These are phyloP conservation scores for Gastrophryne carolinensis DNA, from an alignment of 2,797 vertebrate species.

Conservation along the genomic window DNA sequence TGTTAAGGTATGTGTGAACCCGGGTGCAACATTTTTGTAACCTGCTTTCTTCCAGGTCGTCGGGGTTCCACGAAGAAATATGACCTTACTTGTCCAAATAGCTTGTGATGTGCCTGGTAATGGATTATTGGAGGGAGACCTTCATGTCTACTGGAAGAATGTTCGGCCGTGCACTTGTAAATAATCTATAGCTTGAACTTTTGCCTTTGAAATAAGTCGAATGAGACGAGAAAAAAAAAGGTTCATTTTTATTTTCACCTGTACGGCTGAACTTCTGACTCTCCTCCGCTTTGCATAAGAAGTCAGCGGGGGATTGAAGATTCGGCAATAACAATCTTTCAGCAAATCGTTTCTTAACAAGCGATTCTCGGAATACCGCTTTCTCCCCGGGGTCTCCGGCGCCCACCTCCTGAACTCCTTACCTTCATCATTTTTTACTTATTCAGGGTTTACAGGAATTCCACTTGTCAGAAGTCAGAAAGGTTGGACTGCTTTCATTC, in stretches of 20 bases:
- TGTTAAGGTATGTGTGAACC: constrained; percentile 38
- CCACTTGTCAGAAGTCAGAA: background rate
- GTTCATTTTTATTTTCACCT: constrained; percentile 60
- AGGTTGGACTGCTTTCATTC: too few species aligned
- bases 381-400: constrained; percentile 57
- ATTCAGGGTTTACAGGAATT: background rate
- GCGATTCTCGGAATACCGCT: constrained; percentile 48
- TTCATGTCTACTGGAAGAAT: background rate
- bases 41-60: background rate
- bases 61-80: constrained; percentile 1
- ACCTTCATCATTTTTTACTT: constrained; percentile 48
- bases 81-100: background rate
- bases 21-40: constrained; percentile 19
- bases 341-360: constrained; percentile 56
- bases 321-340: constrained; percentile 53
- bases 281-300: constrained; percentile 52
- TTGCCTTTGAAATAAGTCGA: constrained; percentile 1
- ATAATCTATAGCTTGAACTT: background rate
- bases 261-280: constrained; percentile 61
- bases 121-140: background rate
- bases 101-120: background rate
- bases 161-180: background rate
- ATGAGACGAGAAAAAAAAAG: constrained; percentile 8
- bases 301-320: constrained; percentile 52
- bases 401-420: constrained; percentile 61